phyloP scores from a whole-genome alignment of 2,113 vertebrate species.

The Aspidoscelis tigris region DNA sequence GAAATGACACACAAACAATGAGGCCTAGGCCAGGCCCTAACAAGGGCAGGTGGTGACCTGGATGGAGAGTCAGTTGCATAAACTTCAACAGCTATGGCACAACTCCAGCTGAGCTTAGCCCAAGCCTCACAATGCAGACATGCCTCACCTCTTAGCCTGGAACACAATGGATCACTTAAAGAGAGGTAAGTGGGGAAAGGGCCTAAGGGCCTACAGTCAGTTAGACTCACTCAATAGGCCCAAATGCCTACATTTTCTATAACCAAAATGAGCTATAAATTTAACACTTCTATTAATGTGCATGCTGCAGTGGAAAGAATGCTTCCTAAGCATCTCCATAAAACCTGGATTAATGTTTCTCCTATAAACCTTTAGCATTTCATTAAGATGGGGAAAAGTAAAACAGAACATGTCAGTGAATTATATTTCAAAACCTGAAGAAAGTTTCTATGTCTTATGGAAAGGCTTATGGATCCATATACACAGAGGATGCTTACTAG shows the following conservation, averaged over 20 bases:
- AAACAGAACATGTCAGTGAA: neutral
- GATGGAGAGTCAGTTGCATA: too few species aligned
- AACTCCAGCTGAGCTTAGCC: too few species aligned
- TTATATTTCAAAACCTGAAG: conserved; percentile 11
- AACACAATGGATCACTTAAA: too few species aligned
- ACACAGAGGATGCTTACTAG: conserved; percentile 19
- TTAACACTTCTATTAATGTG: neutral
- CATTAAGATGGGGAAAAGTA: conserved; percentile 28
- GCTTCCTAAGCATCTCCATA: conserved; percentile 2
- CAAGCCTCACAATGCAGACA: too few species aligned
- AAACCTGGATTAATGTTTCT: conserved; percentile 24
- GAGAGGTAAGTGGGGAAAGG: too few species aligned
- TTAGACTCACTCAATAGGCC: neutral
- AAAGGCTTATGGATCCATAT: conserved; percentile 56
- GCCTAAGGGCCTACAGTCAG: too few species aligned
- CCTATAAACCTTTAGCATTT: conserved; percentile 29
- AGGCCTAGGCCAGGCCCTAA: too few species aligned
- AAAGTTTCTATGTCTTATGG: conserved; percentile 50
- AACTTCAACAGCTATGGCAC: too few species aligned
- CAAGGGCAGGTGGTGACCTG: too few species aligned
- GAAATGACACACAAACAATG: too few species aligned
- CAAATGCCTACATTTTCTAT: neutral
- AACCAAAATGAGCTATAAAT: neutral
- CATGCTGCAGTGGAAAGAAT: neutral
- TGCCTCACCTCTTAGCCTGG: too few species aligned